phyloP scores from a whole-genome alignment of 2,797 vertebrate species.

The Ataeniobius toweri region DNA sequence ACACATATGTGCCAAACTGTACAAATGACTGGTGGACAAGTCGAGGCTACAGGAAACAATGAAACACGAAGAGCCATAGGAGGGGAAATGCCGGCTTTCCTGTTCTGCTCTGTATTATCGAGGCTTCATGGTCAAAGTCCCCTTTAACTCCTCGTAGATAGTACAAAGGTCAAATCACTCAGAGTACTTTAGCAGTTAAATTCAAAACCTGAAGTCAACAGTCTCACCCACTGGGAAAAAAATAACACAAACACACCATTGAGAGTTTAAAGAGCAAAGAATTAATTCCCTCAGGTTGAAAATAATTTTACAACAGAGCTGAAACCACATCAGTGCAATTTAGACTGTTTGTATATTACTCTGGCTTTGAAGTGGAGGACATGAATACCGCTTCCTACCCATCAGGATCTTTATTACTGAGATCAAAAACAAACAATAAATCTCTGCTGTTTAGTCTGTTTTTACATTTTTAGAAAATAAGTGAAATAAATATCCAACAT shows the following conservation, averaged over 20 bases:
- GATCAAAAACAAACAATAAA: background rate
- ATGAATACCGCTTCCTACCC: background rate
- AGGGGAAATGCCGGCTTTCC: constrained; percentile 58
- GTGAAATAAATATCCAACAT: background rate
- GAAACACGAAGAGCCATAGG: constrained; percentile 60
- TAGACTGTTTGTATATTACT: background rate
- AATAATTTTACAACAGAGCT: background rate
- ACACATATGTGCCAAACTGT: background rate
- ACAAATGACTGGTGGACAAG: background rate
- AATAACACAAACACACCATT: background rate
- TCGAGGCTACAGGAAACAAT: constrained; percentile 64
- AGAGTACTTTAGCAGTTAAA: background rate
- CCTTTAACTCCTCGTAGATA: constrained; percentile 23
- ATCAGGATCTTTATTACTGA: constrained; percentile 33
- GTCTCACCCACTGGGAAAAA: background rate
- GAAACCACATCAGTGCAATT: constrained; percentile 2
- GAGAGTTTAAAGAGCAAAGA: background rate
- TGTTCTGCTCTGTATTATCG: constrained; percentile 54
- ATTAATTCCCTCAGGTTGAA: background rate
- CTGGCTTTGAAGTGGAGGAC: too few species aligned
- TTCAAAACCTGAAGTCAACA: constrained; percentile 28
- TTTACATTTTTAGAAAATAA: background rate
- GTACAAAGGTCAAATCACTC: constrained; percentile 71
- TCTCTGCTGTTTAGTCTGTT: background rate
- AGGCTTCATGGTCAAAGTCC: constrained; percentile 61